Base-by-base conservation (phyloP, 1,140 invertebrate genomes). In the Hesperophylax magnus region DNA sequence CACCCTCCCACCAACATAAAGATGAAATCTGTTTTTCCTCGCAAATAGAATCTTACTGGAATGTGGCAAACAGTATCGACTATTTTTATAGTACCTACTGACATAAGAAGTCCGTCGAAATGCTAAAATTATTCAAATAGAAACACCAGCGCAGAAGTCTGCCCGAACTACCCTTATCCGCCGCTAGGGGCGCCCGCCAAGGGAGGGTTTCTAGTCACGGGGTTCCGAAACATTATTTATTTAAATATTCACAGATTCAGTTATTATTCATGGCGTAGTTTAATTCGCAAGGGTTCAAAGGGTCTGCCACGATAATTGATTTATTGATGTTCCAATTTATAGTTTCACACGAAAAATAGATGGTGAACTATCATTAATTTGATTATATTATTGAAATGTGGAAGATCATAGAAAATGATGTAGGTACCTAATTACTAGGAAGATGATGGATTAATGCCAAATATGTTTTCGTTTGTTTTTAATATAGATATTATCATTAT, bases 231-330 rank as follows among this genome's bases (percentile, higher is more conserved):
- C 20, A 15, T 72, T 72, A 47, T 72, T 71, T 54, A 72, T 72
- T 72, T 72, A 72, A 72, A 72, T 72, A 72, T 72, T 72, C 69
- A 24, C 69, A 72, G 69, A 72, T 72, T 72, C 47, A 72, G 69
- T 72, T 72, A 72, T 72, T 72, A 72, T 72, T 72, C 69, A 72
- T 72, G 52, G 47, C 20, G 69, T 18, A 47, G 27, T 72, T 72
- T 72, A 53, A 72, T 72, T 53, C 69, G 24, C 11, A 34, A 18
- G 47, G 69, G 53, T 31, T 22, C 60, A 61, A 22, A 58, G 11
- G 24, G 60, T 9, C 20, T 15, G 58, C 24, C 34, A 47, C 8
- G 60, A 24, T 15, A 61, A 61, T 61, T 18, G 60, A 61, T 61
- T 61, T 61, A 61, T 61, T 24, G 20, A 61, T 20, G 14, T 22